Evolutionary conservation across 2,888 invertebrate species (phyloP), one percentile per base, ranked within the genome.

Genomic region (Pseudococcus longispinus): DNA sequence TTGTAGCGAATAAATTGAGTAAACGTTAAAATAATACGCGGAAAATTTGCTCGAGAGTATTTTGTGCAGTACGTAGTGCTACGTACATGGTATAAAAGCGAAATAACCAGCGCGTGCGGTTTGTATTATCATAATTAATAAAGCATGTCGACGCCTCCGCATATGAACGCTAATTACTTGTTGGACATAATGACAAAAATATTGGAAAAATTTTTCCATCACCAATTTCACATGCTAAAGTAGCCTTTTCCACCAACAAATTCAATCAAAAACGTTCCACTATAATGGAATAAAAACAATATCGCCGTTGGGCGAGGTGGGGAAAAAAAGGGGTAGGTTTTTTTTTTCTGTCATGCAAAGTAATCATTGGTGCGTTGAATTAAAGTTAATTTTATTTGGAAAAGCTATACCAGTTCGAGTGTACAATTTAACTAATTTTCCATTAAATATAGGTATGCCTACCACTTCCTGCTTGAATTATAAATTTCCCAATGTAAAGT

Each of bases 91-190:
- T 70, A 29, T 70, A 32, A 32, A 70, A 70, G 29, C 70, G 70
- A 32, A 29, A 70, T 65, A 26, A 26, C 15, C 15, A 29, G 8
- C 70, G 15, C 29, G 29, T 29, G 70, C 70, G 70, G 29, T 18
- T 70, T 18, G 29, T 70, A 32, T 60, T 70, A 70, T 70, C 29
- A 32, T 70, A 70, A 70, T 70, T 70, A 70, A 29, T 70, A 70
- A 70, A 70, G 70, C 70, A 32, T 29, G 70, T 70, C 70, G 29
- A 70, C 70, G 70, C 29, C 70, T 70, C 70, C 29, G 70, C 70
- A 70, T 70, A 70, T 70, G 70, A 70, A 70, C 70, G 60, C 70
- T 70, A 70, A 70, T 65, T 65, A 65, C 65, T 65, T 65, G 65
- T 65, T 65, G 65, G 65, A 23, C 65, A 65, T 70, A 29, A 32